phyloP scores from a whole-genome alignment of 2,888 invertebrate genomes.

The Dasypogon diadema region DNA sequence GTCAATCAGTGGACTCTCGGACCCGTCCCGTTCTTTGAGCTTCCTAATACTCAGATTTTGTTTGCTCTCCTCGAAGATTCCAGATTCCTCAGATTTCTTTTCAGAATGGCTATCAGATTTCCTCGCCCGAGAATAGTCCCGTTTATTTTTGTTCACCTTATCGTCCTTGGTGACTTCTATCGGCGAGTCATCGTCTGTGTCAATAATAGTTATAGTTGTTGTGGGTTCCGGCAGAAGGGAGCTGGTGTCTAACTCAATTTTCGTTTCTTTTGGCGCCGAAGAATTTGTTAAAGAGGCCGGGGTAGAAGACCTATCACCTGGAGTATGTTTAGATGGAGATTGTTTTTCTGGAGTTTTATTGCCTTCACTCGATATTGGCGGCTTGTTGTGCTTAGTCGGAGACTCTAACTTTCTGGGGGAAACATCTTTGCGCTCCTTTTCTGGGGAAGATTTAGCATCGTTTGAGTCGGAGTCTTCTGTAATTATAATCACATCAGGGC shows the following conservation, averaged over 20 bases:
- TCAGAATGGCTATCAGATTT: conserved; percentile 63
- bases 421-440: conserved; percentile 32
- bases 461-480: conserved; percentile 60
- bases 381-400: conserved; percentile 16
- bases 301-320: neutral
- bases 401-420: conserved; percentile 18
- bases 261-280: neutral
- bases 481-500: conserved; percentile 60
- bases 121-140: conserved; percentile 72
- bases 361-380: neutral
- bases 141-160: conserved; percentile 73
- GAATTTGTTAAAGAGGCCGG: neutral
- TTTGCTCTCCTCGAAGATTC: conserved; percentile 12
- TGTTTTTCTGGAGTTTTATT: neutral
- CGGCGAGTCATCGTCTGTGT: conserved; percentile 73
- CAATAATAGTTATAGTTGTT: conserved; percentile 60
- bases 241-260: neutral
- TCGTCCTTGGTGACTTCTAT: conserved; percentile 75
- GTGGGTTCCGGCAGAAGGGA: neutral
- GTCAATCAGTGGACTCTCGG: conserved; percentile 72
- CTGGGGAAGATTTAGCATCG: conserved; percentile 32
- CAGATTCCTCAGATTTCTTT: conserved; percentile 44
- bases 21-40: conserved; percentile 69
- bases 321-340: neutral
- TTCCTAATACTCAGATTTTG: conserved; percentile 66